These are phyloP conservation scores for Dysidea cf. avara DNA, from an alignment of 37 sponge, comb jelly and placozoan species.

Conservation along the genomic window DNA sequence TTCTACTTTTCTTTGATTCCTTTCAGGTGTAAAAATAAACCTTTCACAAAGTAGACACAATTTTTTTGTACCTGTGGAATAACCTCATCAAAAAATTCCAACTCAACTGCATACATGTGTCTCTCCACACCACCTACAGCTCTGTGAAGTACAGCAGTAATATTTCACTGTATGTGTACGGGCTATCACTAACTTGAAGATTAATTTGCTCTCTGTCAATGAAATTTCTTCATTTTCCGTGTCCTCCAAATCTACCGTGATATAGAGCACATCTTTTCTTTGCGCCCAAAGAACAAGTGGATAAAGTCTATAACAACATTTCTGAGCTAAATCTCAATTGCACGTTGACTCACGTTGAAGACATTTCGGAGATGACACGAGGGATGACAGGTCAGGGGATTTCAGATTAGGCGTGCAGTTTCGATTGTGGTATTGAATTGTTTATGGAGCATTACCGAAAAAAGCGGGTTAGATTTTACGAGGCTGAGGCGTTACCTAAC, in stretches of 20 bases:
- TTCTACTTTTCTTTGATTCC: constrained; percentile 71
- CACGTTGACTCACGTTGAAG: no score
- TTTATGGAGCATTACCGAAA: constrained; percentile 72
- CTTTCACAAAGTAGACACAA: neutral
- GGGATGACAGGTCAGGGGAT: no score
- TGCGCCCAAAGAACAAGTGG: constrained; percentile 75
- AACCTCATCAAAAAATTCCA: constrained; percentile 61
- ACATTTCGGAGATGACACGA: no score
- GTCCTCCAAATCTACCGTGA: constrained; percentile 53
- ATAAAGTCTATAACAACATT: no score
- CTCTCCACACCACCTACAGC: constrained; percentile 37
- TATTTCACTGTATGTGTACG: neutral
- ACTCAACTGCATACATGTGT: constrained; percentile 41
- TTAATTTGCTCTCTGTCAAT: constrained; percentile 44
- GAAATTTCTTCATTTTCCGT: constrained; percentile 43
- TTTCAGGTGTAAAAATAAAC: constrained; percentile 4
- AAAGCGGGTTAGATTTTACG: constrained; percentile 39
- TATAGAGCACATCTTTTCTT: constrained; percentile 54
- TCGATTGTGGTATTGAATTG: no score
- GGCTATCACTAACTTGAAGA: constrained; percentile 26
- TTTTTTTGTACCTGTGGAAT: constrained; percentile 33
- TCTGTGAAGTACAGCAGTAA: neutral
- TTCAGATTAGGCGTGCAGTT: no score
- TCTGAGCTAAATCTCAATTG: no score
- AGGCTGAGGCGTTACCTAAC: constrained; percentile 28